phyloP scores from a whole-genome alignment of 2,888 invertebrate genomes.

The Microctonus hyperodae region DNA sequence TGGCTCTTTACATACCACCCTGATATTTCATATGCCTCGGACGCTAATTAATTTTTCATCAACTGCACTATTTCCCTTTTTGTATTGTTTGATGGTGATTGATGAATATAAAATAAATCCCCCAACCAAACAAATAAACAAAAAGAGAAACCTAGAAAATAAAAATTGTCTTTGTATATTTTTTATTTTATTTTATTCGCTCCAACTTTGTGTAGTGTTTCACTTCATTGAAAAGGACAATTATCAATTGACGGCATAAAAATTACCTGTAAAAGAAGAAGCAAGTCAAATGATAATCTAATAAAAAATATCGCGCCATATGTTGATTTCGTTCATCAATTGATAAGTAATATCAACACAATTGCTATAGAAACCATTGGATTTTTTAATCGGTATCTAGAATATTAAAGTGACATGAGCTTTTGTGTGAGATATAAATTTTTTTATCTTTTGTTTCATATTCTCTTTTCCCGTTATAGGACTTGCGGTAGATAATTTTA shows the following conservation, averaged over 20 bases:
- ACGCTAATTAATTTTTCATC: constrained; percentile 22
- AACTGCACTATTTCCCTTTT: background rate
- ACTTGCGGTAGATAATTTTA: background rate
- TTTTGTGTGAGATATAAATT: background rate
- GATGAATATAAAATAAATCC: background rate
- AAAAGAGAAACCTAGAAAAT: background rate
- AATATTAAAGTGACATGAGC: background rate
- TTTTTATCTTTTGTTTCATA: background rate
- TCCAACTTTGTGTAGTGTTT: background rate
- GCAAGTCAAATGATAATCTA: constrained; percentile 53
- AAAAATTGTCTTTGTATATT: background rate
- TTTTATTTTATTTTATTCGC: background rate
- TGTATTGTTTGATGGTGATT: background rate
- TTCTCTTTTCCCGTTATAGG: constrained; percentile 12
- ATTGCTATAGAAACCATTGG: constrained; percentile 53
- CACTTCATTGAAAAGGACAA: background rate
- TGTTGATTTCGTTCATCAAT: constrained; percentile 55
- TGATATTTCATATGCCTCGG: background rate
- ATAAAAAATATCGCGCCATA: constrained; percentile 54
- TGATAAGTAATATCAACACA: constrained; percentile 51
- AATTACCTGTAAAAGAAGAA: constrained; percentile 30
- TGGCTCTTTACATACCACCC: constrained; percentile 25
- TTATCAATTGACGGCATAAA: constrained; percentile 21
- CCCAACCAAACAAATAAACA: too few relatives aligned
- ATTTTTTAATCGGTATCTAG: constrained; percentile 18